Base-by-base conservation (phyloP, 2,113 vertebrate species). In the Ammodramus savannarum region DNA sequence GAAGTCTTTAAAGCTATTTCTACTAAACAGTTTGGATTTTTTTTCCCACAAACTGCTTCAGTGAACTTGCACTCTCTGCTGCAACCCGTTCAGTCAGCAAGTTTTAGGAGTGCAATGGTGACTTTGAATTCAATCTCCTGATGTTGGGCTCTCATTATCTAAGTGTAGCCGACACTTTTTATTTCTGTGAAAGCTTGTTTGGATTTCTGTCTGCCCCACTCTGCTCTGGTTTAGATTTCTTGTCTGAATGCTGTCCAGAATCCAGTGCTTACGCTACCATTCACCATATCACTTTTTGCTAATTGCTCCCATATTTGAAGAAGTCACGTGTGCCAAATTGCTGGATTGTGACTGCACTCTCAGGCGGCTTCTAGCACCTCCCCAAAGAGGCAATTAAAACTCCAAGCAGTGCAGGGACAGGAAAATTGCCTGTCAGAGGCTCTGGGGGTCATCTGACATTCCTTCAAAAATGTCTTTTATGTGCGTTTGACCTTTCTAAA, bases 231-330 rank as follows among this genome's bases (percentile, higher is more conserved):
- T 97, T 95, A 94, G 58, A 91, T 94, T 95, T 97, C 84, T 93
- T 27, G 4, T 79, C 62, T 95, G 92, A 88, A 94, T 72, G 87
- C 67, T 94, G 58, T 94, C 89, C 90, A 95, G 95, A 94, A 90
- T 89, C 92, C 25, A 31, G 77, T 83, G 67, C 91, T 95, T 87
- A 96, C 1, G 18, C 87, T 94, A 69, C 88, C 84, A 95, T 95
- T 97, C 96, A 93, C 93, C 75, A 22, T 88, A 97, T 92, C 63
- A 17, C 67, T 93, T 95, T 96, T 97, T 97, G 82, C 74, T 97
- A 97, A 97, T 97, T 98, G 88, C 92, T 79, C 54, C 94, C 89
- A 88, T 95, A 93, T 95, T 97, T 1, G 10, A 89, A 59, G 67
- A 82, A 96, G 75, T 96, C 93, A 96, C 41, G 4, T 96, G 85